Base-by-base conservation (phyloP, 2,113 vertebrate species). In the Entelurus aequoreus region DNA sequence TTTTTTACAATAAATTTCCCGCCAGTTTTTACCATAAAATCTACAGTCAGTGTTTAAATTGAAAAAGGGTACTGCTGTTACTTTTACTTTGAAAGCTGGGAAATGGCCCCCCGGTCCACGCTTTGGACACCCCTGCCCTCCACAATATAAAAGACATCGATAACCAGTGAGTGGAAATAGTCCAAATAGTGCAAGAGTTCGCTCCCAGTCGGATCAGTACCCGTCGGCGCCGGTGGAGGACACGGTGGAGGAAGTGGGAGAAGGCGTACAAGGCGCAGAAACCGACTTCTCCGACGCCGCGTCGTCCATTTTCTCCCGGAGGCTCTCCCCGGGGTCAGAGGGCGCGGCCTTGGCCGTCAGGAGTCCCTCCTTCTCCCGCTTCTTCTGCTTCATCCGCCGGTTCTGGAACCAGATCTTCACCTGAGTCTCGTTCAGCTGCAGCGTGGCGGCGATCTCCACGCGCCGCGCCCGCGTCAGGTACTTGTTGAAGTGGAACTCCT, bases 341-440 rank as follows among this genome's bases (percentile, higher is more conserved):
- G 92, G 85, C 16, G 89, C 85, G 35, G 90, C 91, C 72, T 94
- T 94, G 70, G 72, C n/a, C 16, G 93, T 91, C 46, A 96, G 74
- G 46, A 95, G 75, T 11, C 95, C 95, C 62, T 98, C 97, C 77
- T 98, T 99, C 78, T 99, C 97, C 0, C 97, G 86, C 74, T 99
- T 99, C 90, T 99, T 99, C 66, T 99, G 97, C 84, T 99, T 99
- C 97, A 99, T 99, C 49, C 97, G 88, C 21, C 97, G 92, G 75
- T 98, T 99, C 88, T 99, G 97, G 85, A 99, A 99, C 97, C 97
- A 99, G 47, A 99, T 98, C 83, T 99, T 99, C 76, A 98, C 97
- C 84, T 99, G 97, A 75, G 97, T 98, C 89, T 99, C 97, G 62
- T 99, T 99, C 60, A 99, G 91, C 70, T 97, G 95, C 48, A 99